A percentile compares a stretch with the other conserved stretches of the same genome.
phyloP scores from a whole-genome alignment of 1,140 invertebrate species.

The Procambarus clarkii region DNA sequence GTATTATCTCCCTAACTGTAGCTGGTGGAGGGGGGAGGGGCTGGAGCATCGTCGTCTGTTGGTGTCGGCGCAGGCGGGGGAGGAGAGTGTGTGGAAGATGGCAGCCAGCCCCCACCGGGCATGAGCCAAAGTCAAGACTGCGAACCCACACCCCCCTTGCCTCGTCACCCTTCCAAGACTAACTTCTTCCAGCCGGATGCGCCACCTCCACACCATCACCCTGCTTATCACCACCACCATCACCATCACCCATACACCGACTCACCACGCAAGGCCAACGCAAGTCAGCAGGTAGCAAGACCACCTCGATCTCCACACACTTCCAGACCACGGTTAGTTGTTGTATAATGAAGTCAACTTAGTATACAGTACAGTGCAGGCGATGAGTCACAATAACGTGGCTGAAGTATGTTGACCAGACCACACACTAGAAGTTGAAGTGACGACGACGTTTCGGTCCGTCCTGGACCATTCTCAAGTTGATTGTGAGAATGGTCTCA shows the following conservation, averaged over 20 bases:
- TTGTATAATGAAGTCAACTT: background rate
- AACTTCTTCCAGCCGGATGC: conserved; percentile 90
- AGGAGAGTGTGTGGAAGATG: conserved; percentile 57
- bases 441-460: too few species aligned
- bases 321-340: conserved; percentile 64
- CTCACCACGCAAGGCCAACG: conserved; percentile 55
- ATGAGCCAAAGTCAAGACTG: conserved; percentile 89
- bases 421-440: too few species aligned
- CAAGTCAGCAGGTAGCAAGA: conserved; percentile 52
- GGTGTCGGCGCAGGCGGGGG: conserved; percentile 52
- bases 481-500: too few species aligned
- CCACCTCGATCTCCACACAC: conserved; percentile 67
- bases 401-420: too few species aligned
- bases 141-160: conserved; percentile 92
- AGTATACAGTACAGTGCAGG: too few species aligned
- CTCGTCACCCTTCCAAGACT: conserved; percentile 91
- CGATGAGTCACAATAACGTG: too few species aligned
- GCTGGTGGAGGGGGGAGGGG: conserved; percentile 70
- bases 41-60: conserved; percentile 42
- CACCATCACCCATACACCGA: conserved; percentile 66
- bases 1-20: conserved; percentile 55
- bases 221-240: conserved; percentile 67
- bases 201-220: conserved; percentile 65
- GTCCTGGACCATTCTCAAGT: too few species aligned
- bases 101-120: conserved; percentile 78